phyloP scores from a whole-genome alignment of 2,797 vertebrate genomes.

The Oreochromis grahami region DNA sequence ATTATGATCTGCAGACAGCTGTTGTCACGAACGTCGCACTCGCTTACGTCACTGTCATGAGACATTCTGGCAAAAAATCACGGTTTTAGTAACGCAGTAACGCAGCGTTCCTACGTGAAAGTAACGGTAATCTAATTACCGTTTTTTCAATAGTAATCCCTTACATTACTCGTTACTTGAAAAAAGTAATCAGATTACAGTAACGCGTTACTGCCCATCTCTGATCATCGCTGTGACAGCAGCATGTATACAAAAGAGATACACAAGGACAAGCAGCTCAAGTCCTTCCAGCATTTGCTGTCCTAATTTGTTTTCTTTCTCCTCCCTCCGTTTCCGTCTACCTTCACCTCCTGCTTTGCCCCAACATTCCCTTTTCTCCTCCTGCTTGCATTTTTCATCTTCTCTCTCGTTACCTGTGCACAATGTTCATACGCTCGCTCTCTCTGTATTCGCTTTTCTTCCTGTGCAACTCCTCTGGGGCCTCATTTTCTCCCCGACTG shows the following conservation, averaged over 20 bases:
- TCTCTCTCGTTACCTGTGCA: neutral
- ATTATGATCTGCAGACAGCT: too few species aligned
- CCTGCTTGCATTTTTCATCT: neutral
- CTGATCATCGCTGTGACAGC: slow-evolving; percentile 59
- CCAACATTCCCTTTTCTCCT: neutral
- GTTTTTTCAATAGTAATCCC: too few species aligned
- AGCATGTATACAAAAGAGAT: neutral
- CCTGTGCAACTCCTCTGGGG: neutral
- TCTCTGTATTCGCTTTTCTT: neutral
- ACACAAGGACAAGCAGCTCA: slow-evolving; percentile 7
- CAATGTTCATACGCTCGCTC: neutral
- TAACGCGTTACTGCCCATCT: too few species aligned
- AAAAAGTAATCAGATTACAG: too few species aligned
- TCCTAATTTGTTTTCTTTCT: slow-evolving; percentile 1
- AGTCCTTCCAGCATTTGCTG: neutral
- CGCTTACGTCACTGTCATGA: too few species aligned
- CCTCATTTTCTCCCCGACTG: neutral
- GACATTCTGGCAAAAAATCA: too few species aligned
- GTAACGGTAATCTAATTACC: too few species aligned
- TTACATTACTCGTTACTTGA: too few species aligned
- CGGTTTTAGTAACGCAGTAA: too few species aligned
- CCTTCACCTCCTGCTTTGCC: neutral
- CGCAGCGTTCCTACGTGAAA: too few species aligned
- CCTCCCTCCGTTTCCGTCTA: neutral
- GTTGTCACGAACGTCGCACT: too few species aligned